Conservation (phyloP, 2,797 vertebrate genomes). For the Gymnopithys bicolor region DNA sequence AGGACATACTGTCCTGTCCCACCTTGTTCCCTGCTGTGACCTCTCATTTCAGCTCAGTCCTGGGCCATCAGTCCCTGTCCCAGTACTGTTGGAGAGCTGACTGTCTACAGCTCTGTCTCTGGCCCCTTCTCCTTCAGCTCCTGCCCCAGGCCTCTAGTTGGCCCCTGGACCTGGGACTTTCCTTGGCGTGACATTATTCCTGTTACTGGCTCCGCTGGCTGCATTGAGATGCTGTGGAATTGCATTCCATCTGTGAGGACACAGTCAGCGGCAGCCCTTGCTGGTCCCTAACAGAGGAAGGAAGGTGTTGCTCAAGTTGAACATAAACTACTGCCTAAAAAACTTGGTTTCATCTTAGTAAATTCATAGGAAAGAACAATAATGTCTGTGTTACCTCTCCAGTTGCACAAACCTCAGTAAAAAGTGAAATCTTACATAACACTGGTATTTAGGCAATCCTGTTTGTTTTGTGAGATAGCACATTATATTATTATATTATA, state of each 20-base stretch:
- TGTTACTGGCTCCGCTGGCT: neutral
- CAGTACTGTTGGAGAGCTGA: neutral
- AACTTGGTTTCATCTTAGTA: neutral
- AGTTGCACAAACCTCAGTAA: neutral
- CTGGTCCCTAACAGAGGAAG: neutral
- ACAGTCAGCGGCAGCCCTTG: neutral
- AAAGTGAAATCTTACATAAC: neutral
- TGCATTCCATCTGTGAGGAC: neutral
- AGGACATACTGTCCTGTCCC: neutral
- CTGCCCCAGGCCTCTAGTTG: rapidly evolving
- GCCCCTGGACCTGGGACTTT: neutral
- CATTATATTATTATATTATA: too few relatives aligned
- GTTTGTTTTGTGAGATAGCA: neutral
- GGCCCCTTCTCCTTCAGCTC: neutral
- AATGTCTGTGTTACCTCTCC: neutral
- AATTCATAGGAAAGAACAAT: neutral
- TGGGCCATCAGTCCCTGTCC: neutral
- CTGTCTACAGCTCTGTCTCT: neutral
- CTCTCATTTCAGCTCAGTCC: neutral
- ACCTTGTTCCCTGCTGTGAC: neutral
- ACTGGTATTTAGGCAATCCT: neutral
- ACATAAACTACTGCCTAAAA: neutral
- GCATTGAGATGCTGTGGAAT: neutral
- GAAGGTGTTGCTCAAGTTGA: neutral
- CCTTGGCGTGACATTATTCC: neutral